Percentiles rank a stretch among this genome's conserved stretches.
Evolutionary conservation across 1,140 invertebrate species (phyloP).

Genomic region (Sycobia sp.): DNA sequence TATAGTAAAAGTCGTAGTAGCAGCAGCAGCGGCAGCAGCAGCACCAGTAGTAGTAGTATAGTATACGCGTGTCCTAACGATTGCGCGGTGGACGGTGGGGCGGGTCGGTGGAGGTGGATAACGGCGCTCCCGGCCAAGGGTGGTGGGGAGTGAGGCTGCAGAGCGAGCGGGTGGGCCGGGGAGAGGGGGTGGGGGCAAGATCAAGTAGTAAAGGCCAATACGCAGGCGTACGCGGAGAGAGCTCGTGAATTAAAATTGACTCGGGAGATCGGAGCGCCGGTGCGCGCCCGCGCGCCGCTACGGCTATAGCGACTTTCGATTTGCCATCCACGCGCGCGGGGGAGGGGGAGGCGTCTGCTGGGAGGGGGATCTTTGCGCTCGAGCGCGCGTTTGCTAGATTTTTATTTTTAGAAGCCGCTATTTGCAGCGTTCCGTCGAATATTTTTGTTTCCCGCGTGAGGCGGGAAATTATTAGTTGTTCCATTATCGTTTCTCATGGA

Average conservation of each 20-base stretch:
- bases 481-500: too few species aligned
- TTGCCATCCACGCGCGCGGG: background rate
- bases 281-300: background rate
- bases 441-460: too few species aligned
- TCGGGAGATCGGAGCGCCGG: background rate
- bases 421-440: too few species aligned
- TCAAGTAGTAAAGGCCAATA: constrained; percentile 22
- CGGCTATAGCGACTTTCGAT: background rate
- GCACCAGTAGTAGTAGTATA: constrained; percentile 5
- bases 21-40: background rate
- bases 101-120: background rate
- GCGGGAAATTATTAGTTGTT: too few species aligned
- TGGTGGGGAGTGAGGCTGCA: too few species aligned
- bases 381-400: too few species aligned
- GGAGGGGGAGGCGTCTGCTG: too few species aligned
- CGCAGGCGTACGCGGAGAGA: constrained; percentile 11
- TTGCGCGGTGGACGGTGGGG: background rate
- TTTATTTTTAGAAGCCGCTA: too few species aligned
- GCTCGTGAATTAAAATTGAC: constrained; percentile 19
- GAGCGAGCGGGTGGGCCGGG: too few species aligned
- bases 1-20: constrained; percentile 1
- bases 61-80: constrained; percentile 19
- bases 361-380: too few species aligned
- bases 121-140: too few species aligned
- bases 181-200: background rate